phyloP scores from a whole-genome alignment of 37 sponge, comb jelly and placozoan species.

The Diacarnus erythraeanus region DNA sequence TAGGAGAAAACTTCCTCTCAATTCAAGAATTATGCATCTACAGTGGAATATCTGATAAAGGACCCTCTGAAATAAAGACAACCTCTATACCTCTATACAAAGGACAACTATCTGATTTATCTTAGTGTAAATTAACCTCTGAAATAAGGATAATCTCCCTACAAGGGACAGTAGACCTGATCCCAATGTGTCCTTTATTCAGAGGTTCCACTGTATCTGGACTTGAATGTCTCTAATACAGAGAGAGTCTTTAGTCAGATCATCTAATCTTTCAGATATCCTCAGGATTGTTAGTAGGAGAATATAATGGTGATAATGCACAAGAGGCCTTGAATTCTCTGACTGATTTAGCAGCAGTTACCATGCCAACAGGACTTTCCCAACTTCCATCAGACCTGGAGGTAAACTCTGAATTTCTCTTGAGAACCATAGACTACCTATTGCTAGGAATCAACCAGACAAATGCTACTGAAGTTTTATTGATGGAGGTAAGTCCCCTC shows the following conservation, averaged over 20 bases:
- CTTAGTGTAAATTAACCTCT: too few relatives aligned
- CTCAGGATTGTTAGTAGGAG: background rate
- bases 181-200: background rate
- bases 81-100: too few relatives aligned
- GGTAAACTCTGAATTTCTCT: background rate
- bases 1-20: background rate
- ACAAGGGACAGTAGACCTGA: too few relatives aligned
- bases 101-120: too few relatives aligned
- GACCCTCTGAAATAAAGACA: too few relatives aligned
- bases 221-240: background rate
- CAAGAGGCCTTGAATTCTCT: background rate
- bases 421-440: background rate
- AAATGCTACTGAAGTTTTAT: too few relatives aligned
- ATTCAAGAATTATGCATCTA: too few relatives aligned
- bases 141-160: too few relatives aligned
- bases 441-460: too few relatives aligned
- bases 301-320: background rate
- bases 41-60: too few relatives aligned
- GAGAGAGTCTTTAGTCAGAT: background rate
- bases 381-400: background rate
- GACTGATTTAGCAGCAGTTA: background rate
- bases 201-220: background rate
- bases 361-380: background rate
- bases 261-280: background rate
- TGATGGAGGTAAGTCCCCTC: too few relatives aligned